Conservation (phyloP, 2,797 vertebrate genomes). For the Acipenser ruthenus region DNA sequence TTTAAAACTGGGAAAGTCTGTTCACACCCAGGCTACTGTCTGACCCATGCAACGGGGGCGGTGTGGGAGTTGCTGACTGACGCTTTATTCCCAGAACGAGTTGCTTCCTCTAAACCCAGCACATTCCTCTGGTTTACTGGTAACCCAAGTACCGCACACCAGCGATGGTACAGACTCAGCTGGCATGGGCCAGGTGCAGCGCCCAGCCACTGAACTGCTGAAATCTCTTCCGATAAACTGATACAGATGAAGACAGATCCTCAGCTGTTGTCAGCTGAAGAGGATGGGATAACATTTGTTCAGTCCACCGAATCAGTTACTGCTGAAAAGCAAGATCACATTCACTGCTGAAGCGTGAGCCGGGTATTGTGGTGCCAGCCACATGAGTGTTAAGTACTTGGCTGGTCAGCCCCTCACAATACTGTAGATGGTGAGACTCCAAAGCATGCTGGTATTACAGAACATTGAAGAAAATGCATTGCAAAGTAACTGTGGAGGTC, state of each 20-base stretch:
- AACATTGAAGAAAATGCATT: no score
- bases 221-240: constrained; percentile 20
- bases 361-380: constrained; percentile 14
- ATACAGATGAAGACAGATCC: constrained; percentile 27
- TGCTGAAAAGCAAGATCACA: constrained; percentile 3
- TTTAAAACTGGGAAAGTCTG: constrained; percentile 29
- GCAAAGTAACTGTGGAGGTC: no score
- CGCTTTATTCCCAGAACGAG: constrained; percentile 9
- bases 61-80: constrained; percentile 30
- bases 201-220: constrained; percentile 8
- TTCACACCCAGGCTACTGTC: constrained; percentile 37
- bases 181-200: constrained; percentile 36
- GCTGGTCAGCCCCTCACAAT: constrained; percentile 11
- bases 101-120: constrained; percentile 35
- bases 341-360: no score
- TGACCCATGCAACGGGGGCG: constrained; percentile 31
- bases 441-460: constrained; percentile 6
- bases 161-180: background rate
- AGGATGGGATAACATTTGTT: constrained; percentile 25
- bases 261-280: constrained; percentile 40
- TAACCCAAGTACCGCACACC: background rate
- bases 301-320: constrained; percentile 7
- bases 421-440: constrained; percentile 17
- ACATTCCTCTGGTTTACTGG: constrained; percentile 39
- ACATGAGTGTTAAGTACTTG: constrained; percentile 17